These are phyloP conservation scores for Magallana angulata DNA, from an alignment of 1,140 invertebrate genomes.

Conservation along the genomic window DNA sequence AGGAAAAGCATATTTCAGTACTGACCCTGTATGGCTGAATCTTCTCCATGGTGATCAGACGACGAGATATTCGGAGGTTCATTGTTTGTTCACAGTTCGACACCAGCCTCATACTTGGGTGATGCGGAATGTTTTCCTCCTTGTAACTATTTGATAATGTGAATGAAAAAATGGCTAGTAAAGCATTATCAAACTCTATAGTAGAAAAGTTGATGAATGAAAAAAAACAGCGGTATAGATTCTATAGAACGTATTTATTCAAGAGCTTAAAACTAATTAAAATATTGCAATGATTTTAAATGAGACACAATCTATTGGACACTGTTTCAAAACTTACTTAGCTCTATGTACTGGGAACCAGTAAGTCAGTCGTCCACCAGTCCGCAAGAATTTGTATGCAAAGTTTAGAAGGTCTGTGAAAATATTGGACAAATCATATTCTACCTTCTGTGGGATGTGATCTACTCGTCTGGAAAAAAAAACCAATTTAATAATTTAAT, in stretches of 20 bases:
- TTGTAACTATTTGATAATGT: slow-evolving; percentile 81
- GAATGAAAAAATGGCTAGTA: too few relatives aligned
- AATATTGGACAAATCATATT: slow-evolving; percentile 89
- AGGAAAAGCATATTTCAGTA: slow-evolving; percentile 28
- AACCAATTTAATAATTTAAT: too few relatives aligned
- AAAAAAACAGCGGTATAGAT: not conserved
- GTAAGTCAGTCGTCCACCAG: slow-evolving; percentile 90
- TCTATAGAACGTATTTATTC: too few relatives aligned
- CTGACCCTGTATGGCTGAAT: slow-evolving; percentile 73
- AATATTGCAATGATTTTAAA: too few relatives aligned
- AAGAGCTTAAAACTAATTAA: too few relatives aligned
- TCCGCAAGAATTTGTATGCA: slow-evolving; percentile 86
- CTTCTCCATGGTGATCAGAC: slow-evolving; percentile 93
- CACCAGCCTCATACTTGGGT: slow-evolving; percentile 88
- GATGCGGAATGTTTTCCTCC: slow-evolving; percentile 87
- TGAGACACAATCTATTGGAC: too few relatives aligned
- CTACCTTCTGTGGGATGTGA: slow-evolving; percentile 93
- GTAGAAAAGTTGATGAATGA: too few relatives aligned
- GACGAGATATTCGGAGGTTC: slow-evolving; percentile 86
- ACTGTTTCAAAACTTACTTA: slow-evolving; percentile 71
- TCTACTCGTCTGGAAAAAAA: slow-evolving; percentile 81
- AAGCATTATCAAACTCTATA: too few relatives aligned
- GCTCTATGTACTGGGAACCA: slow-evolving; percentile 91
- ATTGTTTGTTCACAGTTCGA: slow-evolving; percentile 93
- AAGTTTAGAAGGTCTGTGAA: slow-evolving; percentile 91